Evolutionary conservation across 2,888 invertebrate genomes (phyloP).

Genomic region (Lydus trimaculatus): DNA sequence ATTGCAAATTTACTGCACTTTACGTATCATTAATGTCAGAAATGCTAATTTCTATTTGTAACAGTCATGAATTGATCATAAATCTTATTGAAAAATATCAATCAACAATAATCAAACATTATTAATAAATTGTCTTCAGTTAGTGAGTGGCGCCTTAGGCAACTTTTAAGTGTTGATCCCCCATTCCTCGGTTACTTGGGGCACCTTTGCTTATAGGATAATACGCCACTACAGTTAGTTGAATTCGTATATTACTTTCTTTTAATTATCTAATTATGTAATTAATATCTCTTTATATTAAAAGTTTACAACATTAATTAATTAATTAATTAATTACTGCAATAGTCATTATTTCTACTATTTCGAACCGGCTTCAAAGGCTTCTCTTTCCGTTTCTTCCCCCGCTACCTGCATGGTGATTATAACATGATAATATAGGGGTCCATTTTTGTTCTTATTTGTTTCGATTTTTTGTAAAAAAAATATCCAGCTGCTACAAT

Average conservation of each 20-base stretch:
- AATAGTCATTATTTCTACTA: background rate
- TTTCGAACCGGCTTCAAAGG: background rate
- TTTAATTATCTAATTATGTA: background rate
- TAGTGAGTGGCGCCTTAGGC: no score
- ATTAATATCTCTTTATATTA: no score
- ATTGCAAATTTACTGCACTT: background rate
- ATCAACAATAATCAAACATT: background rate
- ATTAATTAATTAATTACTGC: background rate
- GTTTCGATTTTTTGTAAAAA: background rate
- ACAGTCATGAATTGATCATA: background rate
- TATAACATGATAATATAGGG: background rate
- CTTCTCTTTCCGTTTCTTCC: background rate
- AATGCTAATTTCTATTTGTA: background rate
- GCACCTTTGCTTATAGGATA: no score
- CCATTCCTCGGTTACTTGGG: no score
- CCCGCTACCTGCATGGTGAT: background rate
- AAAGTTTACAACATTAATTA: no score
- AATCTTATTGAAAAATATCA: background rate
- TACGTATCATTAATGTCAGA: background rate
- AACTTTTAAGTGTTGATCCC: no score
- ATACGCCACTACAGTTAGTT: no score
- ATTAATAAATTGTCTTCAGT: background rate
- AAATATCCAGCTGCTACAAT: background rate
- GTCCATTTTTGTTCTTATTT: background rate
- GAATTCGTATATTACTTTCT: no score